Conservation (phyloP, 2,888 invertebrate species). For the Anarsia innoxiella region DNA sequence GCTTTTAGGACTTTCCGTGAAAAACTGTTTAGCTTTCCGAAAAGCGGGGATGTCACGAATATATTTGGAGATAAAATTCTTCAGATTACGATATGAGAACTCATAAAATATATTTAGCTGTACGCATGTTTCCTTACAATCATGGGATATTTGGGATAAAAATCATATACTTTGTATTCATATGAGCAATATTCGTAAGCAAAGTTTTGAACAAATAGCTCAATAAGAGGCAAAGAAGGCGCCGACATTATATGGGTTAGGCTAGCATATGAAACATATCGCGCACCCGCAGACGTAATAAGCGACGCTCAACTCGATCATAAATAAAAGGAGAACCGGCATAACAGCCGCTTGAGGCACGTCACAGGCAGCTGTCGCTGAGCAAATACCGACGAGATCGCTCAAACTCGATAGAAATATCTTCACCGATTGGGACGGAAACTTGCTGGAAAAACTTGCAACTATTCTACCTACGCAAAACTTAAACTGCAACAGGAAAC, state of each 20-base stretch:
- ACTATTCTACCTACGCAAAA: conserved; percentile 27
- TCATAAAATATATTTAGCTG: too few relatives aligned
- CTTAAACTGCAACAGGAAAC: conserved; percentile 22
- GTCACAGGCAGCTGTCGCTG: conserved; percentile 60
- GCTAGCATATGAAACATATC: conserved; percentile 56
- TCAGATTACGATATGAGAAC: too few relatives aligned
- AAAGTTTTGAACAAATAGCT: conserved; percentile 36
- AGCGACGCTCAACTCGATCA: conserved; percentile 61
- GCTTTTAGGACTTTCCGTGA: conserved; percentile 49
- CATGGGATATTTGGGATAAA: too few relatives aligned
- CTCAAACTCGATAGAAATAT: conserved; percentile 44
- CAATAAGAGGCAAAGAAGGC: conserved; percentile 47
- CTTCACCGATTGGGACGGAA: conserved; percentile 22
- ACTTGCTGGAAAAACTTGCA: not conserved
- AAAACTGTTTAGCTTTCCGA: conserved; percentile 43
- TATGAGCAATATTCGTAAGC: too few relatives aligned
- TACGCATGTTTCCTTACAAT: too few relatives aligned
- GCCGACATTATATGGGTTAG: conserved; percentile 40
- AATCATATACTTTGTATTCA: too few relatives aligned
- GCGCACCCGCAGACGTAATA: conserved; percentile 54
- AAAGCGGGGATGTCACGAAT: conserved; percentile 34
- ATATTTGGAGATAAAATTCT: too few relatives aligned
- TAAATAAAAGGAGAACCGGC: conserved; percentile 62
- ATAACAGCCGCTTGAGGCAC: conserved; percentile 52
- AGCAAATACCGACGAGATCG: conserved; percentile 39